Percentiles rank a stretch among this genome's conserved stretches.
phyloP scores from a whole-genome alignment of 2,888 invertebrate genomes.

The Stenurella melanura region DNA sequence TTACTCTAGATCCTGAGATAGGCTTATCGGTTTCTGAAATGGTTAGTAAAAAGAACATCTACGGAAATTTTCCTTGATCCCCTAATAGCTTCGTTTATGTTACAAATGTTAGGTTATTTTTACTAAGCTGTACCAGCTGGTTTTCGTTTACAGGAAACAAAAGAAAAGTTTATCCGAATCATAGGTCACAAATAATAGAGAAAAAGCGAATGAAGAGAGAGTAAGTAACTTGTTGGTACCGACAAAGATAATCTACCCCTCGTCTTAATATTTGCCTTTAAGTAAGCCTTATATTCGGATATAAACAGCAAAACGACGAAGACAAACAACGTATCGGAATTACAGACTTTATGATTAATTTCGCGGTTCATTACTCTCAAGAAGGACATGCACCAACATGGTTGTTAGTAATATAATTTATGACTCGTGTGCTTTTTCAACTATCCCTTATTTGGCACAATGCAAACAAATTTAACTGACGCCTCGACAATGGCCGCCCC shows the following conservation, averaged over 20 bases:
- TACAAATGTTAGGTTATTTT: no score
- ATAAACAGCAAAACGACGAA: slow-evolving; percentile 4
- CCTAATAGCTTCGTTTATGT: no score
- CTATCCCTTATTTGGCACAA: slow-evolving; percentile 53
- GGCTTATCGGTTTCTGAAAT: no score
- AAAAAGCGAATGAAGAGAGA: neutral
- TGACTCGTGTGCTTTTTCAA: slow-evolving; percentile 34
- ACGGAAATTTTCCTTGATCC: no score
- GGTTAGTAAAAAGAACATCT: no score
- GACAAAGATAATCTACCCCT: neutral
- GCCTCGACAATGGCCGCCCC: slow-evolving; percentile 47
- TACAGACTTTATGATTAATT: slow-evolving; percentile 30
- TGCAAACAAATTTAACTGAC: slow-evolving; percentile 51
- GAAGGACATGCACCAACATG: neutral
- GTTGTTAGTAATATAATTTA: slow-evolving; percentile 32
- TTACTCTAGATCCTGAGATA: no score
- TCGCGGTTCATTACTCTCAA: slow-evolving; percentile 1
- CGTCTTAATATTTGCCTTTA: neutral
- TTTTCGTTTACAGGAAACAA: no score
- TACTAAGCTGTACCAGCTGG: no score
- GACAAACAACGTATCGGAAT: slow-evolving; percentile 32
- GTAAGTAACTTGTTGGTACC: neutral
- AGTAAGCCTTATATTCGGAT: neutral
- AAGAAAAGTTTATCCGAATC: no score
- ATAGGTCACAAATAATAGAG: no score